Conservation (phyloP, 2,797 vertebrate species). For the Gobio occitaniae region DNA sequence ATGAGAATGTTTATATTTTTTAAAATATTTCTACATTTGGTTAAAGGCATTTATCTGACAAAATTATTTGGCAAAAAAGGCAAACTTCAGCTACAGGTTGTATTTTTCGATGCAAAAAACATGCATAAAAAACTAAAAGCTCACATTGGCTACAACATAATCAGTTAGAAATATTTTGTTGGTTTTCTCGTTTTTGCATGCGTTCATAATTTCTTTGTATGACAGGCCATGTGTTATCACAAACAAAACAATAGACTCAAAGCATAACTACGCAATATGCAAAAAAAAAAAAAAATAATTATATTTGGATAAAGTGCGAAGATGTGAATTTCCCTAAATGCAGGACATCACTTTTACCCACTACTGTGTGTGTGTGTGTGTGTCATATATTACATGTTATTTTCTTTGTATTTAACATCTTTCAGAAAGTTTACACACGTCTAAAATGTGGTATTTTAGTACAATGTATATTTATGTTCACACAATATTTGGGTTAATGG, state of each 20-base stretch:
- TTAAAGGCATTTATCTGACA: background rate
- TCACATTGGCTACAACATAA: background rate
- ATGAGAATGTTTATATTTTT: too few species aligned
- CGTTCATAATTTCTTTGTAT: background rate
- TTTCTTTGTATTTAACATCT: background rate
- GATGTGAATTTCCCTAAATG: background rate
- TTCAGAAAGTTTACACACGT: background rate
- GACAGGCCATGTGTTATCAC: background rate
- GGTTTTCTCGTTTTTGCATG: background rate
- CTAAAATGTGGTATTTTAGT: background rate
- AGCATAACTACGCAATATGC: background rate
- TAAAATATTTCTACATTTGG: background rate
- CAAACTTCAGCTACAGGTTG: background rate
- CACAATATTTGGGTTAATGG: background rate
- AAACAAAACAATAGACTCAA: background rate
- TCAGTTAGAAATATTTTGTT: background rate
- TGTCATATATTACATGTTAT: too few species aligned
- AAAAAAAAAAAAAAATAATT: background rate
- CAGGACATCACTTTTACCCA: too few species aligned
- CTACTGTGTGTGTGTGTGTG: too few species aligned
- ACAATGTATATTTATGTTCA: background rate
- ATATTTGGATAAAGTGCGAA: background rate
- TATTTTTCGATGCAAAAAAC: background rate
- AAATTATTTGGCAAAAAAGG: background rate
- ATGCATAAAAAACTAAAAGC: background rate